Evolutionary conservation across 2,888 invertebrate species (phyloP).

Genomic region (Nymphalis urticae): DNA sequence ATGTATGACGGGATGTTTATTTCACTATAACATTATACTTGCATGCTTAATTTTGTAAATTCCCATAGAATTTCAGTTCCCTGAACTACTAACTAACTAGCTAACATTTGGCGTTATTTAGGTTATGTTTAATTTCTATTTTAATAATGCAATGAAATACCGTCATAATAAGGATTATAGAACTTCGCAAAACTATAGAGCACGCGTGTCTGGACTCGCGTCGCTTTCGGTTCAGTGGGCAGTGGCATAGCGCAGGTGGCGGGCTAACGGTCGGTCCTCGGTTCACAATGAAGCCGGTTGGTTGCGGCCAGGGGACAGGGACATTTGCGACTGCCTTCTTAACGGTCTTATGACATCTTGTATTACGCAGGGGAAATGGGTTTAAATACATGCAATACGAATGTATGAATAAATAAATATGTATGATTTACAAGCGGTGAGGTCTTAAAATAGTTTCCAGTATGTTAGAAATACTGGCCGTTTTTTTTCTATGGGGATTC

Average conservation of each 20-base stretch:
- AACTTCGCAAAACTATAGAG: slow-evolving; percentile 36
- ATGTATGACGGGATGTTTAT: too few species aligned
- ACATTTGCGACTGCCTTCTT: slow-evolving; percentile 38
- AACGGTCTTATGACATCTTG: slow-evolving; percentile 40
- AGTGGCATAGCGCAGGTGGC: slow-evolving; percentile 69
- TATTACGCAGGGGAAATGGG: slow-evolving; percentile 34
- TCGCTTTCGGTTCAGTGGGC: slow-evolving; percentile 76
- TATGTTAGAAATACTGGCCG: neutral
- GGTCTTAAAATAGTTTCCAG: too few species aligned
- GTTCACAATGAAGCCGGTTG: slow-evolving; percentile 38
- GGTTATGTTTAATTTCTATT: too few species aligned
- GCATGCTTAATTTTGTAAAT: too few species aligned
- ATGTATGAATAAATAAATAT: slow-evolving; percentile 2
- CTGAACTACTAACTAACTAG: too few species aligned
- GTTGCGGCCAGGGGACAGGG: slow-evolving; percentile 39
- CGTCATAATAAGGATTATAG: slow-evolving; percentile 11
- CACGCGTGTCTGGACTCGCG: slow-evolving; percentile 60
- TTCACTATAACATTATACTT: too few species aligned
- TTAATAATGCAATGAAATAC: neutral
- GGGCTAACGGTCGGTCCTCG: slow-evolving; percentile 67
- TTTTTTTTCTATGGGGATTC: too few species aligned
- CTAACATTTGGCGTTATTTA: too few species aligned
- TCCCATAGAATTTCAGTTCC: too few species aligned
- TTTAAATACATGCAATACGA: slow-evolving; percentile 28
- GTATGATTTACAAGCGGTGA: neutral